These are phyloP conservation scores for Myripristis jacobus DNA, from an alignment of 2,797 vertebrate genomes.

Conservation along the genomic window DNA sequence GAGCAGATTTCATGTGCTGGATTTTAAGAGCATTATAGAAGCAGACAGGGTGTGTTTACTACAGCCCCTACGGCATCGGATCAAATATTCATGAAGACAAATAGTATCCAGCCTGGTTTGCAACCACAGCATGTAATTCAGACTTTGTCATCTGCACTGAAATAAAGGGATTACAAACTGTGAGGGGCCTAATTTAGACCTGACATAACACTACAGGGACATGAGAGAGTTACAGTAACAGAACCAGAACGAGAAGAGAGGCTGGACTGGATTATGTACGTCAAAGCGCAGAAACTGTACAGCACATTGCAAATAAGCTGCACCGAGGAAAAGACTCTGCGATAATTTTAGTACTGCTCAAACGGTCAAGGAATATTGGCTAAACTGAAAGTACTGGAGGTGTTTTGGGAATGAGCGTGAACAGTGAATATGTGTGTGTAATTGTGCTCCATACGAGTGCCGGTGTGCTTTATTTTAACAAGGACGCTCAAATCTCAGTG, in stretches of 20 bases:
- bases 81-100: conserved; percentile 85
- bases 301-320: conserved; percentile 4
- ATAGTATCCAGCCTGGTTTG: conserved; percentile 71
- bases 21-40: conserved; percentile 70
- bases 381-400: neutral
- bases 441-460: neutral
- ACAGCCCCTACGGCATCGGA: conserved; percentile 71
- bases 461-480: neutral
- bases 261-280: neutral
- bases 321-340: conserved; percentile 5
- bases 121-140: conserved; percentile 70
- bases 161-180: conserved; percentile 68
- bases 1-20: conserved; percentile 53
- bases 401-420: neutral
- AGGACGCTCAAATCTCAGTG: neutral
- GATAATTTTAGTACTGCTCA: no score
- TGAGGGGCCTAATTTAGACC: conserved; percentile 58
- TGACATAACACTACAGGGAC: conserved; percentile 43
- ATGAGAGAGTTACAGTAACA: conserved; percentile 40
- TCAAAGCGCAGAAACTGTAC: conserved; percentile 10
- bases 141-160: conserved; percentile 69
- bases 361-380: neutral
- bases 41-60: conserved; percentile 75
- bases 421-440: neutral
- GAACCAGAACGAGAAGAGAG: neutral